Percentiles rank a stretch among this genome's conserved stretches.
phyloP scores from a whole-genome alignment of 2,113 vertebrate genomes.

The Azemiops feae region DNA sequence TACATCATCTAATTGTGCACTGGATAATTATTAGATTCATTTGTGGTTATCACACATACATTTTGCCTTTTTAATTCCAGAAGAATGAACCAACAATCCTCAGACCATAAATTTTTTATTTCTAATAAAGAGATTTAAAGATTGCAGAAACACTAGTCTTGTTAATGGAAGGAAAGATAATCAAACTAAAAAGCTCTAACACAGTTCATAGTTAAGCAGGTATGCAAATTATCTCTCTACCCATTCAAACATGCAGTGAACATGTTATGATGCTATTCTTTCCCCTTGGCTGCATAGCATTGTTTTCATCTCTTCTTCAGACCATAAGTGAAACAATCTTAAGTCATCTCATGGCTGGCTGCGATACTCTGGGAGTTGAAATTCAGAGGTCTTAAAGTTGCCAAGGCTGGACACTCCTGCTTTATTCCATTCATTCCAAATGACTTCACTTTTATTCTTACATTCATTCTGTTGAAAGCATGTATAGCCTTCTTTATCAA shows the following conservation, averaged over 20 bases:
- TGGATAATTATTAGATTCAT: neutral
- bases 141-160: neutral
- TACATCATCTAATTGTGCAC: neutral
- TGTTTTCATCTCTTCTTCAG: neutral
- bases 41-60: neutral
- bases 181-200: neutral
- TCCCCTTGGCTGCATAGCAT: neutral
- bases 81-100: neutral
- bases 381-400: neutral
- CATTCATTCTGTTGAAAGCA: neutral
- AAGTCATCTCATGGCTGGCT: neutral
- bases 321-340: neutral
- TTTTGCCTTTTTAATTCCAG: neutral
- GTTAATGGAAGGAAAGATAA: neutral
- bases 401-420: neutral
- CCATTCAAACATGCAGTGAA: neutral
- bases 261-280: neutral
- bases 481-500: neutral
- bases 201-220: neutral
- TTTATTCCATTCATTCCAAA: neutral
- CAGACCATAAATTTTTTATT: neutral
- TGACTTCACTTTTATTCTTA: neutral
- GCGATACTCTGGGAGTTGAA: neutral
- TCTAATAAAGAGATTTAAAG: neutral
- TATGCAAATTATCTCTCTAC: neutral